Conservation (phyloP, 2,113 vertebrate species). For the Alethe castanea region DNA sequence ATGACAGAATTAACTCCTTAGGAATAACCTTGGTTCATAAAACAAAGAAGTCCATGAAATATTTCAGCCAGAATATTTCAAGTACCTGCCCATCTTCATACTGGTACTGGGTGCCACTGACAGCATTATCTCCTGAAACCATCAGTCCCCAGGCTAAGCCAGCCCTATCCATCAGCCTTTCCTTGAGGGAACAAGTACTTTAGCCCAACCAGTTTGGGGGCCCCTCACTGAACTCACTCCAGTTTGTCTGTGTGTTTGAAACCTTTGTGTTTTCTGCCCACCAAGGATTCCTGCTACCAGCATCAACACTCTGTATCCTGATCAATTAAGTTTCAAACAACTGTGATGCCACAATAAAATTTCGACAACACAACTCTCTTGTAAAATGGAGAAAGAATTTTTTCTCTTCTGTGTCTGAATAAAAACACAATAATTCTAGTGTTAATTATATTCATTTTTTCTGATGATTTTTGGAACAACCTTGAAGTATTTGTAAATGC, state of each 20-base stretch:
- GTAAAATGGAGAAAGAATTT: not conserved
- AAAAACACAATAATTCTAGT: not conserved
- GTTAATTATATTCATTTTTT: not conserved
- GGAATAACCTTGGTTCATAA: not conserved
- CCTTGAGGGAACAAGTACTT: not conserved
- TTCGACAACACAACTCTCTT: not conserved
- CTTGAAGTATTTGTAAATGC: not conserved
- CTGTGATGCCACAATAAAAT: rapidly evolving
- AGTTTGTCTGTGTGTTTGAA: not conserved
- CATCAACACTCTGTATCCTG: rapidly evolving
- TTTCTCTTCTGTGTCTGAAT: not conserved
- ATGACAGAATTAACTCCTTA: not conserved
- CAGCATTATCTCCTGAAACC: rapidly evolving
- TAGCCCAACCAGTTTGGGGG: rapidly evolving
- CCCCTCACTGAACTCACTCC: rapidly evolving
- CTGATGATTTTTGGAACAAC: not conserved
- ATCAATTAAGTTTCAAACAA: not conserved
- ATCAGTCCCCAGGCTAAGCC: not conserved
- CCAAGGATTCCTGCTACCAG: not conserved
- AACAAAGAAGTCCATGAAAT: not conserved
- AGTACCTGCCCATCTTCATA: not conserved
- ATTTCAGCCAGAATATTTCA: not conserved
- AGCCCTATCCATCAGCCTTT: not conserved
- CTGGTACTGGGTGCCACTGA: rapidly evolving
- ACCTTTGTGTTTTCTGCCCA: not conserved